Conservation (phyloP, 2,113 vertebrate species). For the Megaptera novaeangliae region DNA sequence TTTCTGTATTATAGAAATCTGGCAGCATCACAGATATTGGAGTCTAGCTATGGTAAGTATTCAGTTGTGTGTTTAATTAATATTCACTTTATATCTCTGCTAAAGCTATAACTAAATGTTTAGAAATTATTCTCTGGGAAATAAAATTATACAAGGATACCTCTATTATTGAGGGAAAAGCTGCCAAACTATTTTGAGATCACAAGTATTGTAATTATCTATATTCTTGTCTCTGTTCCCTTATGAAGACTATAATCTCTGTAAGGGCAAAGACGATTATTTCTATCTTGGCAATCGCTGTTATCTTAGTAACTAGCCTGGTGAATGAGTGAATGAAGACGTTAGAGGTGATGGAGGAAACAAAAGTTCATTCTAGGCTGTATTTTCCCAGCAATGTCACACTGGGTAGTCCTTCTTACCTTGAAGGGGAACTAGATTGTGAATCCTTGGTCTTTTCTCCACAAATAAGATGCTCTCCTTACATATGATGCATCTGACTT, state of each 20-base stretch:
- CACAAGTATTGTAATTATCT: background rate
- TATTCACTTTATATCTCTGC: background rate
- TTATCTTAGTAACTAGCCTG: background rate
- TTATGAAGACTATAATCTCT: background rate
- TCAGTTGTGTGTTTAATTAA: background rate
- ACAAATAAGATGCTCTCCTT: background rate
- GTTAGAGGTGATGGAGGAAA: background rate
- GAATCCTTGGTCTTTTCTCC: background rate
- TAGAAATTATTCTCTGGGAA: background rate
- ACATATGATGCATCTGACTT: background rate
- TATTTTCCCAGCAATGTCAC: background rate
- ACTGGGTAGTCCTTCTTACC: background rate
- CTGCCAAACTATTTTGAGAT: background rate
- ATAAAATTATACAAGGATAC: background rate
- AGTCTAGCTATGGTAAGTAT: slow-evolving; percentile 14
- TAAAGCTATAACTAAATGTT: background rate
- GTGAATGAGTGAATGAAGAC: background rate
- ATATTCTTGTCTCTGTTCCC: background rate
- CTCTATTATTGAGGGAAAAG: background rate
- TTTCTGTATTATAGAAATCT: slow-evolving; percentile 52
- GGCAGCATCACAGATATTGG: background rate
- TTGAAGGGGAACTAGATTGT: background rate
- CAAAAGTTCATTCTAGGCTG: background rate
- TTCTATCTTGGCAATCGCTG: background rate
- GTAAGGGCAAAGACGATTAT: background rate